Evolutionary conservation across 2,113 vertebrate species (phyloP), one percentile per base, ranked within the genome.

Genomic region (Coregonus clupeaformis): DNA sequence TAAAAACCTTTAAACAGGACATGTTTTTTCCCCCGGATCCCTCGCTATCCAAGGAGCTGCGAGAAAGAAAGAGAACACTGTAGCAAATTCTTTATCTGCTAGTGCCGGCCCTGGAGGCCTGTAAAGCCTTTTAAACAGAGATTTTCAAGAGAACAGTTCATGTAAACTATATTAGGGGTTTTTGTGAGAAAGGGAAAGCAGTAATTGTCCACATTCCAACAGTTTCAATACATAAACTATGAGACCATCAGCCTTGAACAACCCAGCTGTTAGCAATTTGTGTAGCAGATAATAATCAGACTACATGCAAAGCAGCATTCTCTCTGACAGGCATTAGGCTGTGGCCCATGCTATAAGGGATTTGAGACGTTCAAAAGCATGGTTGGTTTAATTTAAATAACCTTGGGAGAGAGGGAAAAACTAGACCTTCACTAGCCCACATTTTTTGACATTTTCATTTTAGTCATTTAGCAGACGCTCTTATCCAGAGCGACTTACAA

Each of bases 181-280:
- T 83, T 90, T 91, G 89, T 94, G 93, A 94, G 93, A 95, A 95
- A 93, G 85, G 93, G 90, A 93, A 95, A 94, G 94, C 94, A 86
- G 91, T 93, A 95, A 96, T 92, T 95, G 94, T 95, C 93, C 92
- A 81, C 95, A 97, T 97, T 95, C 94, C 95, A 94, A 93, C 93
- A 85, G 90, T 95, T 96, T 94, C 93, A 91, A 94, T 94, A 93
- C 80, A 95, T 94, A 96, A 96, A 95, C 94, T 94, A 86, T 87
- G 72, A 88, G 92, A 94, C 91, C 85, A 90, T 95, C 32, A 76
- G 84, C 92, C 92, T 85, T 88, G 94, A 95, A 95, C 85, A 91
- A 90, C 36, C 85, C 94, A 97, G 95, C 95, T 97, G 95, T 90
- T 95, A 95, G 93, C 94, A 95, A 96, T 96, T 95, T 95, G 82